Conservation (phyloP, 2,797 vertebrate genomes). For the Potorous gilbertii region DNA sequence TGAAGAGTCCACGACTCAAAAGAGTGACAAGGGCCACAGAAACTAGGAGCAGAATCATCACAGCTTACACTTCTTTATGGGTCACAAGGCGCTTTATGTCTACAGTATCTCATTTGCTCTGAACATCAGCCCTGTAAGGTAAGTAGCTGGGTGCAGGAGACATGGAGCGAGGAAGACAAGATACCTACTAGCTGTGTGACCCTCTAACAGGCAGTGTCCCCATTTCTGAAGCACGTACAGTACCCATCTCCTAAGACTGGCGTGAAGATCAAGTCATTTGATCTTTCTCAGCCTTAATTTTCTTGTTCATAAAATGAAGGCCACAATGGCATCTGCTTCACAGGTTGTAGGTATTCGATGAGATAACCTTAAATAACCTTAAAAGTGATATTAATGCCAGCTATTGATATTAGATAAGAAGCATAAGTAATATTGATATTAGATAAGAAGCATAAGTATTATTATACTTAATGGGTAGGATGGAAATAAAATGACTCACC, state of each 20-base stretch:
- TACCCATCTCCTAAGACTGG: neutral
- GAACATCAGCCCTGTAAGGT: neutral
- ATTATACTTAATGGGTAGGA: neutral
- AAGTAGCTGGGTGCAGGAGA: neutral
- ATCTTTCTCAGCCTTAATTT: neutral
- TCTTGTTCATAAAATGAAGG: neutral
- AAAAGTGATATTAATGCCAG: neutral
- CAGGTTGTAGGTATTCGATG: neutral
- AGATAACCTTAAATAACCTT: neutral
- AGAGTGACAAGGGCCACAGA: neutral
- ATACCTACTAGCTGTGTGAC: neutral
- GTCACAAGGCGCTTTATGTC: too few relatives aligned
- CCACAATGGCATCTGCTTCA: neutral
- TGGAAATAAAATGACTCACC: neutral
- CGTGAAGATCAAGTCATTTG: neutral
- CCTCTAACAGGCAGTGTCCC: neutral
- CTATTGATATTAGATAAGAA: neutral
- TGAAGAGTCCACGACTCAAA: too few relatives aligned
- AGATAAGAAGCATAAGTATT: neutral
- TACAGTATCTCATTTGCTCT: neutral
- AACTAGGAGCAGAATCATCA: too few relatives aligned
- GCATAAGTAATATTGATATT: neutral
- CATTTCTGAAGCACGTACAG: neutral
- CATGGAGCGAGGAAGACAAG: too few relatives aligned
- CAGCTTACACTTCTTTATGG: too few relatives aligned